Evolutionary conservation across 2,888 invertebrate genomes (phyloP).

Genomic region (Dromius quadrimaculatus): DNA sequence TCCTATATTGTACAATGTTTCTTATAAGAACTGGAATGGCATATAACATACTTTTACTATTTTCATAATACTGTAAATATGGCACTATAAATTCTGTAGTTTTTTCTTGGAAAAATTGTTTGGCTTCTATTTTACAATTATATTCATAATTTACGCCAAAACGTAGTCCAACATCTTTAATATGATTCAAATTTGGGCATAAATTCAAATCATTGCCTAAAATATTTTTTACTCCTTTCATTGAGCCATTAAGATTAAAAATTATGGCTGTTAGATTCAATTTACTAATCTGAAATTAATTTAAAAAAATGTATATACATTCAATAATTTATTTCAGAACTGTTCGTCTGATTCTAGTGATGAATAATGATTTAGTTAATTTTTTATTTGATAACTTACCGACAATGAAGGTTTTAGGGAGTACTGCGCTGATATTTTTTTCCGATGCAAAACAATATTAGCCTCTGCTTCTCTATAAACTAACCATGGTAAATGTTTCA

Average conservation of each 20-base stretch:
- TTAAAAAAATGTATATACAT: constrained; percentile 31
- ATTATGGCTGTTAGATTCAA: constrained; percentile 66
- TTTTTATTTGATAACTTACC: no score
- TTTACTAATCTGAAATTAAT: constrained; percentile 61
- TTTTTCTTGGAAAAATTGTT: constrained; percentile 62
- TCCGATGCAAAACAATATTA: constrained; percentile 63
- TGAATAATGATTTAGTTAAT: not conserved
- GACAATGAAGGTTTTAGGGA: constrained; percentile 64
- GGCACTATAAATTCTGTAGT: constrained; percentile 69
- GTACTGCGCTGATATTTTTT: constrained; percentile 66
- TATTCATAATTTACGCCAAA: constrained; percentile 64
- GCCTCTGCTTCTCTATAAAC: constrained; percentile 69
- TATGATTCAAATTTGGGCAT: constrained; percentile 59
- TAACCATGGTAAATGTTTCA: constrained; percentile 61
- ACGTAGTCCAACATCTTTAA: constrained; percentile 60
- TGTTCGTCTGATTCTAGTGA: not conserved
- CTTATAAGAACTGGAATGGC: constrained; percentile 71
- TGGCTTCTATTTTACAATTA: constrained; percentile 58
- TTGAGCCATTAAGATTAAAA: constrained; percentile 65
- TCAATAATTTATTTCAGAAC: not conserved
- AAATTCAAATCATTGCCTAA: constrained; percentile 56
- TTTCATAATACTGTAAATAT: constrained; percentile 67
- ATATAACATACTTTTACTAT: constrained; percentile 66
- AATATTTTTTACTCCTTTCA: constrained; percentile 63
- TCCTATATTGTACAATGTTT: constrained; percentile 61